Percentiles rank a stretch among this genome's conserved stretches.
These are phyloP conservation scores for Agelas oroides DNA, from an alignment of 37 sponge, comb jelly and placozoan genomes.

Conservation along the genomic window DNA sequence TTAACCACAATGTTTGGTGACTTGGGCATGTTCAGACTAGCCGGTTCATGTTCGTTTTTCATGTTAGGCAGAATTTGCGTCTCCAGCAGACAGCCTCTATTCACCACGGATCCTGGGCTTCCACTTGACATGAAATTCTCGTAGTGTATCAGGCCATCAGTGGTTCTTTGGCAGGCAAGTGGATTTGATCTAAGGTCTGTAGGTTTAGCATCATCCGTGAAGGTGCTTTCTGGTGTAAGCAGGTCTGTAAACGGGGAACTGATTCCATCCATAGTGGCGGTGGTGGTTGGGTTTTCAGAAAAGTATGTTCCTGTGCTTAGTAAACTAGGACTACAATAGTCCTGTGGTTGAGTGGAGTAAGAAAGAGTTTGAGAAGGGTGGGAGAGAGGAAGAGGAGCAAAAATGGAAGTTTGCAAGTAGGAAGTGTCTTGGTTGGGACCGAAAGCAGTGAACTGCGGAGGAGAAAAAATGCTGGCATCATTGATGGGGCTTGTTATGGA, in stretches of 20 bases:
- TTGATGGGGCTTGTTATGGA: slow-evolving; percentile 12
- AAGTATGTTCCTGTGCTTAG: neutral
- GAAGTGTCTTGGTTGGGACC: slow-evolving; percentile 30
- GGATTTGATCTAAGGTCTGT: no score
- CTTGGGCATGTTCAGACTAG: no score
- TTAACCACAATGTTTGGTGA: no score
- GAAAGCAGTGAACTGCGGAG: neutral
- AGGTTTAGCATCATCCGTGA: neutral
- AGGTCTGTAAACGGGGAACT: slow-evolving; percentile 14
- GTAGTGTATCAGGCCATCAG: neutral
- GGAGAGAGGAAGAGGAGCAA: neutral
- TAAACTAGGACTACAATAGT: neutral
- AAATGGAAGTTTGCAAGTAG: slow-evolving; percentile 13
- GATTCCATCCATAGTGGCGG: neutral
- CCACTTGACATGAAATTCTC: no score
- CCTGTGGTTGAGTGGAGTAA: neutral
- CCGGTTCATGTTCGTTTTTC: no score
- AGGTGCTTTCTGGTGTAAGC: neutral
- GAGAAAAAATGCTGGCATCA: slow-evolving; percentile 17
- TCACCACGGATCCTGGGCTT: no score
- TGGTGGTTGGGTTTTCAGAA: slow-evolving; percentile 8
- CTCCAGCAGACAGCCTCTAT: no score
- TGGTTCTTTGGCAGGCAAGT: neutral
- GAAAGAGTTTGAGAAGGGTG: neutral
- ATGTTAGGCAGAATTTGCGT: no score